Evolutionary conservation across 2,113 vertebrate genomes (phyloP), one percentile per base, ranked within the genome.

Genomic region (Telmatochromis brachygnathus): DNA sequence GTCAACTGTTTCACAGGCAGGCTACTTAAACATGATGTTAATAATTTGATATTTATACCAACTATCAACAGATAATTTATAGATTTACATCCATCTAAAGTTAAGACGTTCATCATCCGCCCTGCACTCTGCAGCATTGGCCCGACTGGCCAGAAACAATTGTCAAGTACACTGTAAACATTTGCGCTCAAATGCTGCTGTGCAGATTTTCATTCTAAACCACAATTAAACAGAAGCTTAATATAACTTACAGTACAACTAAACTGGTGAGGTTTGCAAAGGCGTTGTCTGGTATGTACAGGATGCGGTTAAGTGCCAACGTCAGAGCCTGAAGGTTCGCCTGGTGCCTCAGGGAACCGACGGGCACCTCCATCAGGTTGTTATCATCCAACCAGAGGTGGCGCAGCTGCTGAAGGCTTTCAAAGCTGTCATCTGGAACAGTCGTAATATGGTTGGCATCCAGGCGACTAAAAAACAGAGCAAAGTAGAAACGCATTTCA

Each of bases 311-410:
- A 37, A 99, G 98, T 0, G 98, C 99, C 96, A 99, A 90, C 0
- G 99, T 99, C 45, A 99, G 94, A 0, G 99, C 99, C 93, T 99
- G 99, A 84, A 99, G 97, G 58, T 98, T 98, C 1, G 97, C 96
- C 30, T 99, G 97, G 37, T 98, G 97, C 94, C 97, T 97, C 82
- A 99, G 97, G 0, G 98, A 98, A 2, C 85, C 93, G 28, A 98
- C 87, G 1, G 99, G 98, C 51, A 99, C 97, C 91, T 98, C 97
- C 0, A 96, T 97, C 94, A 99, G 91, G 70, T 97, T 98, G 96
- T 99, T 99, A 94, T 99, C 99, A 39, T 99, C 99, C 90, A 99
- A 83, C 99, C 99, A 99, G 58, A 99, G 97, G 95, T 99, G 98
- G 42, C 99, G 97, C 26, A 99, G 92, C 94, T 99, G 99, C 88